Evolutionary conservation across 2,888 invertebrate genomes (phyloP).

Genomic region (Dryobotodes eremita): DNA sequence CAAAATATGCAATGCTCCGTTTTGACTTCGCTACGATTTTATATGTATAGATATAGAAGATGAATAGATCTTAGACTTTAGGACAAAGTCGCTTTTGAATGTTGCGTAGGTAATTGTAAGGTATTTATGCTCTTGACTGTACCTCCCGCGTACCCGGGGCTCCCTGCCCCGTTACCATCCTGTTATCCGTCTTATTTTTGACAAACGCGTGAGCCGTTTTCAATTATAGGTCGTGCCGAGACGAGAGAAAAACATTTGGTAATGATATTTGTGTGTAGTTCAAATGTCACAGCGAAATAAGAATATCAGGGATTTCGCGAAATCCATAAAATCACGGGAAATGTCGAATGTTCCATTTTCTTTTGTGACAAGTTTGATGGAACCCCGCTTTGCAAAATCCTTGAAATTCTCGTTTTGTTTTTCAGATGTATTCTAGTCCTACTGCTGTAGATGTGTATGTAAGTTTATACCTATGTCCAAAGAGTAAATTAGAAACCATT

Average conservation of each 20-base stretch:
- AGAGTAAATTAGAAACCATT: too few relatives aligned
- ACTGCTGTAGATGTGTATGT: not conserved
- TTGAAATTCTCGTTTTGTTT: not conserved
- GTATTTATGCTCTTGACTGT: not conserved
- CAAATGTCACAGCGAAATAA: not conserved
- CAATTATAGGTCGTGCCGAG: not conserved
- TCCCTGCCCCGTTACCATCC: not conserved
- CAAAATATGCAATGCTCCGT: too few relatives aligned
- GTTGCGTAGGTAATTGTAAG: not conserved
- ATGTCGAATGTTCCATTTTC: not conserved
- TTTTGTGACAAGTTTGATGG: constrained; percentile 2
- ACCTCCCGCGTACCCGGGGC: not conserved
- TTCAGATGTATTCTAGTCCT: not conserved
- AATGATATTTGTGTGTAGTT: not conserved
- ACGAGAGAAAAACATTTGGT: not conserved
- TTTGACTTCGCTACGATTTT: too few relatives aligned
- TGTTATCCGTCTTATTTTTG: not conserved
- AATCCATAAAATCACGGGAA: not conserved
- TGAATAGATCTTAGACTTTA: too few relatives aligned
- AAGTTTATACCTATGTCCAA: not conserved
- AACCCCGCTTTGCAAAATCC: not conserved
- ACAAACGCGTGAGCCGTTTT: not conserved
- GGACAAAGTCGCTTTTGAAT: too few relatives aligned
- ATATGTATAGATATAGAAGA: too few relatives aligned
- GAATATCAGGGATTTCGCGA: not conserved